phyloP scores from a whole-genome alignment of 2,797 vertebrate species.

The Pantherophis alleghaniensis region DNA sequence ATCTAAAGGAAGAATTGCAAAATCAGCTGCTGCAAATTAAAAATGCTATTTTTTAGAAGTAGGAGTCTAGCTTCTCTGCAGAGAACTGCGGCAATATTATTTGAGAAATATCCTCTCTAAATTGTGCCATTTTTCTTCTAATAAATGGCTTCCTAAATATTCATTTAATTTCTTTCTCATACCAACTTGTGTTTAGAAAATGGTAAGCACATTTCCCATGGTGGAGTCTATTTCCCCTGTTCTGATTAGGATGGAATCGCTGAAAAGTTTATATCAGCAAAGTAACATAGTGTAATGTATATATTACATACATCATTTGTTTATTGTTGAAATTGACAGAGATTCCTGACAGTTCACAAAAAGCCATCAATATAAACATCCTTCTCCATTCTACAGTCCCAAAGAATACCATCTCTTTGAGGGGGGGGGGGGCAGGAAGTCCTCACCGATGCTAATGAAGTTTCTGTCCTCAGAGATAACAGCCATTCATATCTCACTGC shows the following conservation, averaged over 20 bases:
- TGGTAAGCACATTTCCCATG: neutral
- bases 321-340: neutral
- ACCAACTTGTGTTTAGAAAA: neutral
- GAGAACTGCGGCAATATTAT: neutral
- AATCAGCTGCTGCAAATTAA: neutral
- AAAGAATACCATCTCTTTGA: neutral
- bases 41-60: neutral
- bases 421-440: neutral
- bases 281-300: neutral
- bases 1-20: neutral
- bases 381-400: neutral
- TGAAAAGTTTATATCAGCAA: neutral
- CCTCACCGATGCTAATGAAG: neutral
- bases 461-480: neutral
- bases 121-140: neutral
- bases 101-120: neutral
- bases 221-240: neutral
- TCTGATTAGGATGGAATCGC: neutral
- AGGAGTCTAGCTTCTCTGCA: neutral
- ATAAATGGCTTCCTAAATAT: constrained; percentile 1
- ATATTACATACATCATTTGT: neutral
- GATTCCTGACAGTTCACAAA: neutral
- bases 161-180: constrained; percentile 1
- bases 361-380: neutral
- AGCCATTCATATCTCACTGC: neutral